Conservation (phyloP, 2,113 vertebrate genomes). For the Cnemophilus loriae region DNA sequence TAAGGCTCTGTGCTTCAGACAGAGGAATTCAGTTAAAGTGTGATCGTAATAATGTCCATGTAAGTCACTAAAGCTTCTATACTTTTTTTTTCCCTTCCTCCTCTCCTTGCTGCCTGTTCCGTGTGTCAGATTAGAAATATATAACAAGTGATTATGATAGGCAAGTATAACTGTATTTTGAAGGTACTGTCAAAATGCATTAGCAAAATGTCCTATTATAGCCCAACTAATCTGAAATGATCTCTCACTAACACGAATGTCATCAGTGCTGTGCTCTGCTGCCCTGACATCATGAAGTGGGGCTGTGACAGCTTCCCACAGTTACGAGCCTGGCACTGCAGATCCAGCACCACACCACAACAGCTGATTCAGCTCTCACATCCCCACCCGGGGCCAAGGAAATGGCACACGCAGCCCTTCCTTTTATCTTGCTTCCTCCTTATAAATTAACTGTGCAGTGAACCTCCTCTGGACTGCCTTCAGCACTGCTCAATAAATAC, state of each 20-base stretch:
- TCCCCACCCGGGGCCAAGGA: slow-evolving; percentile 30
- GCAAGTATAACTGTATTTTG: neutral
- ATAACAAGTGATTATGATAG: neutral
- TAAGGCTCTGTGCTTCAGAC: neutral
- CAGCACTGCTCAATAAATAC: neutral
- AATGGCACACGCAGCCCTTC: neutral
- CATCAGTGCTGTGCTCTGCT: slow-evolving; percentile 28
- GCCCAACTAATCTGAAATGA: slow-evolving; percentile 51
- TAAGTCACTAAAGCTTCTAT: neutral
- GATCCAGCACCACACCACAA: neutral
- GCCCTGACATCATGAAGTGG: slow-evolving; percentile 5
- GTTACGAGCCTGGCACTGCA: slow-evolving; percentile 18
- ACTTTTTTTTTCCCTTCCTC: neutral
- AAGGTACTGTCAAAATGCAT: slow-evolving; percentile 49
- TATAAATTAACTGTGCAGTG: neutral
- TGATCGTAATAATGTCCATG: neutral
- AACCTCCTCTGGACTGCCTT: neutral
- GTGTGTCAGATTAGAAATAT: neutral
- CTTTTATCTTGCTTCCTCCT: neutral
- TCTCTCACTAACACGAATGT: slow-evolving; percentile 27
- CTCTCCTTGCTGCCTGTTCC: neutral
- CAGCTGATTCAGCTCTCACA: slow-evolving; percentile 32
- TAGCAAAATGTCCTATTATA: slow-evolving; percentile 37
- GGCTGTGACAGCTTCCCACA: slow-evolving; percentile 46
- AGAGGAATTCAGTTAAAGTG: neutral